A percentile compares a stretch with the other conserved stretches of the same genome.
Conservation (phyloP, 1,140 invertebrate genomes). For the Megathymus violae region DNA sequence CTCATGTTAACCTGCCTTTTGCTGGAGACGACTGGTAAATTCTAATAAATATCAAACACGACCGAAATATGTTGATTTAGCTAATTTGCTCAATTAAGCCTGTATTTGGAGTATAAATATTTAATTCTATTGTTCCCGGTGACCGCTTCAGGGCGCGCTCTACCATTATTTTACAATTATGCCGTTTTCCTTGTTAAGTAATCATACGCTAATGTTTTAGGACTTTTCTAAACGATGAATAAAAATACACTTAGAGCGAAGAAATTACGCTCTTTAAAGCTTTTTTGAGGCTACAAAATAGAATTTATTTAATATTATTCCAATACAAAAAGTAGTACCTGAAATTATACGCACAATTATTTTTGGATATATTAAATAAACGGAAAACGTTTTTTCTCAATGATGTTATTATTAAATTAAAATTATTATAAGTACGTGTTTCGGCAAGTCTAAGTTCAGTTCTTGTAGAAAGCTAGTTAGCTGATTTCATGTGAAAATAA, state of each 20-base stretch:
- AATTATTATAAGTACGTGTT: too few relatives aligned
- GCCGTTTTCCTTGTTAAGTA: slow-evolving; percentile 25
- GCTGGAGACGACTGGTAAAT: neutral
- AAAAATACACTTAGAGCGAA: neutral
- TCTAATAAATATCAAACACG: neutral
- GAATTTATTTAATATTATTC: too few relatives aligned
- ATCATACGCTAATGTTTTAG: slow-evolving; percentile 35
- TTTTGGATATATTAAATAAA: too few relatives aligned
- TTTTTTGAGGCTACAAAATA: neutral
- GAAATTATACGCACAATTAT: too few relatives aligned
- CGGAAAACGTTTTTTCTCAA: too few relatives aligned
- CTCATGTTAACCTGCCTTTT: too few relatives aligned
- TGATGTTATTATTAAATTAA: too few relatives aligned
- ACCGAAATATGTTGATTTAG: slow-evolving; percentile 46
- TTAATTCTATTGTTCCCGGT: slow-evolving; percentile 61
- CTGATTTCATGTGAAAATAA: too few relatives aligned
- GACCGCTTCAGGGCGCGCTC: slow-evolving; percentile 41
- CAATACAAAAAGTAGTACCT: too few relatives aligned
- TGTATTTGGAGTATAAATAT: slow-evolving; percentile 62
- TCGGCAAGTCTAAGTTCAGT: too few relatives aligned
- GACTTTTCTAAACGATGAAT: neutral
- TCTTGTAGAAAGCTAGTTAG: too few relatives aligned
- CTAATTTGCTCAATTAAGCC: slow-evolving; percentile 61
- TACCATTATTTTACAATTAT: slow-evolving; percentile 60
- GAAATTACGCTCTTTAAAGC: neutral